Evolutionary conservation across 2,113 vertebrate genomes (phyloP), one percentile per base, ranked within the genome.

Genomic region (Apodemus speciosus): DNA sequence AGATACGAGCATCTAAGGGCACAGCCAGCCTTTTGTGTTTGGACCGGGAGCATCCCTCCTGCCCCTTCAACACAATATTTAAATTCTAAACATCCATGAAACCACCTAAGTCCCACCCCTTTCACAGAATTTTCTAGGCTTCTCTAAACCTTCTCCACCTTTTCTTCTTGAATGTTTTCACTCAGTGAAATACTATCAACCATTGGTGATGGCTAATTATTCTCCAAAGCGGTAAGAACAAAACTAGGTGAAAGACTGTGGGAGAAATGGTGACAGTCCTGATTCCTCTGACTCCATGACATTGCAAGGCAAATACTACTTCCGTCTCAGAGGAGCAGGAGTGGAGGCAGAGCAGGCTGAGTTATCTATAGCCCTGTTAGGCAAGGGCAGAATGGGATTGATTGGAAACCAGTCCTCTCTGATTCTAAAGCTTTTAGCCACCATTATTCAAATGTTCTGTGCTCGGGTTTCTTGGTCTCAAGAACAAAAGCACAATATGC

Each of bases 111-210:
- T 35, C 9, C 38, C 3, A 13, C 0, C 0, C 23, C 21, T 38
- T 91, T 85, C n/a, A 73, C 62, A 75, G 89, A 87, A 90, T n/a
- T 68, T 89, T 60, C 68, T 91, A 83, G 69, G 25, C 14, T 69
- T 92, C 66, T 21, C 25, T 9, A 23, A 32, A 18, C 11, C 14
- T n/a, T 4, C 40, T 53, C 0, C 6, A 58, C 64, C 25, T 84
- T 27, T 43, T 85, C 73, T 77, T 83, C 14, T 14, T 1, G 11
- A 11, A 4, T 3, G 38, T 93, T 76, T 90, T 87, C 20, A 79
- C 49, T 72, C 58, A 89, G n/a, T 49, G 53, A 89, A 87, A 60
- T 66, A 53, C 51, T 56, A 53, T 14, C 62, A 4, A 27, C 91
- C 23, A 90, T 21, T 20, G 86, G 20, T 84, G 86, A 77, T 88